Evolutionary conservation across 2,797 vertebrate genomes (phyloP), one percentile per base, ranked within the genome.

Genomic region (Sitta carolinensis): DNA sequence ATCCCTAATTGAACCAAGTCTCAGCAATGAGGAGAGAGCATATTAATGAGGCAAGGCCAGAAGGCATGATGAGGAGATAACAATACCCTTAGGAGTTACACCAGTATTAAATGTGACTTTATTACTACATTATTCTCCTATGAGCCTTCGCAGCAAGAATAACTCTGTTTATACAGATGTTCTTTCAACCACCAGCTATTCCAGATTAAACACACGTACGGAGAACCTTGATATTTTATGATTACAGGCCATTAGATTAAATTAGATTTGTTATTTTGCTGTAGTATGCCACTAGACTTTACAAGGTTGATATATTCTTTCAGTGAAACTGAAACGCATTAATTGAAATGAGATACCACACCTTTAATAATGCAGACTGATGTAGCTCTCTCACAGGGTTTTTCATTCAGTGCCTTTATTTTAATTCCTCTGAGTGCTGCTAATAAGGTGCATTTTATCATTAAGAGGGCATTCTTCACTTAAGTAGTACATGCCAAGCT

Each of bases 331-430:
- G 50, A 97, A 97, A 97, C 13, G 38, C 52, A 16, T 34, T 89
- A 90, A 94, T 6, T 95, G 98, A 97, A 98, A 98, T 91, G 62
- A 89, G 97, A 98, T 94, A 97, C 88, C 47, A 58, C 79, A 38
- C 27, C 89, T 98, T 98, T 95, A 98, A 98, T 98, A 98, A 98
- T 98, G 97, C 90, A 98, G 93, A 75, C 6, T 29, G 48, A 85
- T 77, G 52, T 15, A 76, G 77, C 63, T 26, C n/a, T 47, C 87
- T 89, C 70, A 55, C 48, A 67, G 50, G 26, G 34, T 64, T 95
- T 70, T 93, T 90, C 45, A 82, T 74, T 73, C 16, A 9, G 25
- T 89, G 70, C 30, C 90, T 91, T 78, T 94, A 94, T 63, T 93
- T 95, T 92, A 73, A 70, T 50, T 94, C 91, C 89, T 91, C 86